Base-by-base conservation (phyloP, 2,113 vertebrate genomes). In the Gorsachius goisagi region DNA sequence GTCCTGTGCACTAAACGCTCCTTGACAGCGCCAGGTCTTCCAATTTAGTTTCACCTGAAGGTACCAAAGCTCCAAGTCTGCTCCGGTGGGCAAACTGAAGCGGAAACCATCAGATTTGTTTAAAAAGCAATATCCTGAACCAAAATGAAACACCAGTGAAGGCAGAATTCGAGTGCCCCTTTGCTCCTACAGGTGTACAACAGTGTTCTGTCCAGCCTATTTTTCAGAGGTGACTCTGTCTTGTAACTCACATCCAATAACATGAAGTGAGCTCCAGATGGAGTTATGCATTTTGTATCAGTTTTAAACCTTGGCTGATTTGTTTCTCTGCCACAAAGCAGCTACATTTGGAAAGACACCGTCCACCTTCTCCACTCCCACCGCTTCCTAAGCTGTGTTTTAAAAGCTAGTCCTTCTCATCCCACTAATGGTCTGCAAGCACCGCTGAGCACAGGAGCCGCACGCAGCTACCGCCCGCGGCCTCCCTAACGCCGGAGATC, bases 1-100 rank as follows among this genome's bases (percentile, higher is more conserved):
- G 18, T 27, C 10, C 47, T 47, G 1, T 0, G 2, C 45, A 12
- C 79, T 5, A 26, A 69, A 15, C 2, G 1, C 5, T 23, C 58
- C 49, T 24, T 19, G 23, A 45, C 17, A 22, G 53, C 0, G 7
- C 10, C 24, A 35, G 15, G 53, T 35, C 77, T 74, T 73, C 30
- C 47, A 35, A 6, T 62, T 37, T 16, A n/a, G 71, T 11, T 75
- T 58, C 33, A 56, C 15, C 55, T 10, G 23, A 56, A 76, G 27
- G 7, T 8, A 32, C 26, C 50, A 41, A 60, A 69, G 55, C 19
- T 50, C 35, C 62, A 15, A 23, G 35, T 10, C 53, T 66, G 35
- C 33, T 64, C 71, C 50, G n/a, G 15, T 2, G 11, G 30, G 59
- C 35, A 77, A 69, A 69, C 14, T 2, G 9, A 47, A 53, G 19